These are phyloP conservation scores for Daphoenositta chrysoptera DNA, from an alignment of 2,113 vertebrate genomes.

Conservation along the genomic window DNA sequence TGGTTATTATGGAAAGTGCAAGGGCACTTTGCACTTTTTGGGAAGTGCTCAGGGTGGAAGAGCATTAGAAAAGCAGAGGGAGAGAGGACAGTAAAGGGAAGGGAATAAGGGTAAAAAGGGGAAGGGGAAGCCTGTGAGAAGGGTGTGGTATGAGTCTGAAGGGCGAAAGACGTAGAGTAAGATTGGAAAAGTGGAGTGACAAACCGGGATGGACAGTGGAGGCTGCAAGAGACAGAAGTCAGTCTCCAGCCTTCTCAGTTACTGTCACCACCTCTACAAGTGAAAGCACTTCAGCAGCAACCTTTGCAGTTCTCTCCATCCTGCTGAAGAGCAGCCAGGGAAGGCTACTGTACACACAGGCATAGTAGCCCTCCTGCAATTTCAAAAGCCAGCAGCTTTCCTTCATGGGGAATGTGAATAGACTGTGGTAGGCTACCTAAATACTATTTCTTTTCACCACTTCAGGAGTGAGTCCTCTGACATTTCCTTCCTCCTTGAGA, in stretches of 20 bases:
- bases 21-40: neutral
- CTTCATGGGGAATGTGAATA: neutral
- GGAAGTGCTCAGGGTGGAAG: neutral
- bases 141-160: neutral
- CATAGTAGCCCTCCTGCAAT: neutral
- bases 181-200: neutral
- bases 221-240: neutral
- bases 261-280: accelerated
- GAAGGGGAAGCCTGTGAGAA: neutral
- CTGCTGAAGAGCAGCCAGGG: neutral
- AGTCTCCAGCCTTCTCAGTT: neutral
- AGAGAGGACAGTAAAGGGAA: neutral
- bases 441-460: neutral
- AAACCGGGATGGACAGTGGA: neutral
- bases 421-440: neutral
- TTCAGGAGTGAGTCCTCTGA: neutral
- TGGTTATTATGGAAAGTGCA: neutral
- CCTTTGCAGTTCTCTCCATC: neutral
- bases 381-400: neutral
- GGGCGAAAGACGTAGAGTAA: neutral
- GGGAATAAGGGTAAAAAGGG: neutral
- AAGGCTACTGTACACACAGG: neutral
- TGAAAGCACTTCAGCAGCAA: neutral
- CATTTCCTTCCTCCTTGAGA: neutral
- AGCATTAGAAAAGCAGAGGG: neutral